Evolutionary conservation across 1,140 invertebrate species (phyloP).

Genomic region (Drosophila tani): DNA sequence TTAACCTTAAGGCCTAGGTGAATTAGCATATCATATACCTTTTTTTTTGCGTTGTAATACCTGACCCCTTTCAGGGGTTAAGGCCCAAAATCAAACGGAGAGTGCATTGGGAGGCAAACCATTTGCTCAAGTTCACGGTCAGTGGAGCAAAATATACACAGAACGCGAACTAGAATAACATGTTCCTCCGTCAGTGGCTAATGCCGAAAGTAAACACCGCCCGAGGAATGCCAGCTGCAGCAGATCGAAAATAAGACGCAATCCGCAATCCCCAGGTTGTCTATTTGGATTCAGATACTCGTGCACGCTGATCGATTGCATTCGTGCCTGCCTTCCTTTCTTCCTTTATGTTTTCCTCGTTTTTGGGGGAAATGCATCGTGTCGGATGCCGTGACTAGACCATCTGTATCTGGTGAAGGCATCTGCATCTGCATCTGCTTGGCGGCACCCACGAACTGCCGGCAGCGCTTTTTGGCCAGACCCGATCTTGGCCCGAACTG

Average conservation of each 20-base stretch:
- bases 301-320: constrained; percentile 63
- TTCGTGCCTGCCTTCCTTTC: constrained; percentile 19
- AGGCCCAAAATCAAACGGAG: not conserved
- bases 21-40: constrained; percentile 34
- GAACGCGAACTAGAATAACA: constrained; percentile 36
- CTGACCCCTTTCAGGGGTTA: constrained; percentile 5
- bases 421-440: constrained; percentile 62
- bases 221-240: constrained; percentile 33
- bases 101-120: constrained; percentile 6
- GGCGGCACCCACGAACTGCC: constrained; percentile 77
- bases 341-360: constrained; percentile 17
- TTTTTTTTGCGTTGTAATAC: constrained; percentile 26
- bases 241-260: constrained; percentile 38
- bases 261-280: constrained; percentile 40
- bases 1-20: constrained; percentile 63
- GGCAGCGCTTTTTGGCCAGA: constrained; percentile 63
- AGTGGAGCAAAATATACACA: constrained; percentile 58
- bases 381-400: constrained; percentile 35
- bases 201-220: constrained; percentile 52
- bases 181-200: constrained; percentile 24
- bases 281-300: constrained; percentile 35
- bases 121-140: constrained; percentile 70
- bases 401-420: constrained; percentile 64
- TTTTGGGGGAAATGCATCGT: constrained; percentile 49
- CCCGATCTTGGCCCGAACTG: constrained; percentile 59